Percentiles rank a stretch among this genome's conserved stretches.
phyloP scores from a whole-genome alignment of 2,797 vertebrate species.

The Holocentrus rufus region DNA sequence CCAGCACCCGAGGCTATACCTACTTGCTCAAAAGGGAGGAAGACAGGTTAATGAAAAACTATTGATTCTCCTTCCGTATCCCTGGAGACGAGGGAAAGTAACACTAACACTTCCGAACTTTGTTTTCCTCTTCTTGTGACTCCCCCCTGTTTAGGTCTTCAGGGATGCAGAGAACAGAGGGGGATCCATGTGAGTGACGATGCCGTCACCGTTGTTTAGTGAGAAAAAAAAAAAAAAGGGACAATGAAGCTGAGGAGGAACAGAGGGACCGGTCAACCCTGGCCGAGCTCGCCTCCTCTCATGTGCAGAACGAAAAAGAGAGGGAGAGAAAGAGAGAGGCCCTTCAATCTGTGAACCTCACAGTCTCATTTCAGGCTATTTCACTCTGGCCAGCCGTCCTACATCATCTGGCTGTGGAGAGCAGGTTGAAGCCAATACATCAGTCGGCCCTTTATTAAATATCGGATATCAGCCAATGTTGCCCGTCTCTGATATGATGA shows the following conservation, averaged over 20 bases:
- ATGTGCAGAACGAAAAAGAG: conserved; percentile 5
- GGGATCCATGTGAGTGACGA: conserved; percentile 43
- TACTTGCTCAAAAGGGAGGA: conserved; percentile 50
- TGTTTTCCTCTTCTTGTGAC: conserved; percentile 56
- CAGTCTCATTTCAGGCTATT: conserved; percentile 29
- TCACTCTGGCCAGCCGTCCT: not conserved
- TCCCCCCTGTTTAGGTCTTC: not conserved
- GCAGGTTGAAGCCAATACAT: too few species aligned
- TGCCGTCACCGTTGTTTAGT: conserved; percentile 47
- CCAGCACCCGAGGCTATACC: conserved; percentile 36
- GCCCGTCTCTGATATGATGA: too few species aligned
- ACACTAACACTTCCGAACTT: conserved; percentile 71
- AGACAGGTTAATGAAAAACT: conserved; percentile 79
- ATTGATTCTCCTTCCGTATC: conserved; percentile 68
- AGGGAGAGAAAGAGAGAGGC: not conserved
- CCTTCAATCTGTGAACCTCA: conserved; percentile 1
- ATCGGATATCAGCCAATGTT: too few species aligned
- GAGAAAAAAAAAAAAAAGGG: conserved; percentile 45
- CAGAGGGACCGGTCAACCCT: conserved; percentile 51
- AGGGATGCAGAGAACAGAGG: conserved; percentile 15
- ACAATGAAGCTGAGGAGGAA: conserved; percentile 50
- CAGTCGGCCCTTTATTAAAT: too few species aligned
- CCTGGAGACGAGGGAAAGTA: conserved; percentile 62
- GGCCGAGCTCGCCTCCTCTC: conserved; percentile 10
- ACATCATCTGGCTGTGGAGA: not conserved